Evolutionary conservation across 2,797 vertebrate genomes (phyloP), one percentile per base, ranked within the genome.

Genomic region (Gallinago nigripennis): DNA sequence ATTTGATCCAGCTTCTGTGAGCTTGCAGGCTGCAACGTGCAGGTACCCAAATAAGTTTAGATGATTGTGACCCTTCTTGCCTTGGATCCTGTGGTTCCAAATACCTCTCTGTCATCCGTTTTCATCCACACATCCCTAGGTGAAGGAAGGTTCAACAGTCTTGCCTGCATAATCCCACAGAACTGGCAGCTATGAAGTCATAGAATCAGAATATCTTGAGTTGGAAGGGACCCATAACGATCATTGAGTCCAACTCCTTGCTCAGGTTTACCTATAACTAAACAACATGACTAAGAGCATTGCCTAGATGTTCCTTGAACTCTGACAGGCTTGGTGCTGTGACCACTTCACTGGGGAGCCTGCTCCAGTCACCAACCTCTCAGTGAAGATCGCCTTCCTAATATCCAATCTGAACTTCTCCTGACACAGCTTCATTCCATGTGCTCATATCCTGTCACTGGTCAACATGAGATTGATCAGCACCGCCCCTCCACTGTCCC

Each of bases 1-100:
- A 92, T 68, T 84, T 72, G 56, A 97, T 95, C 88, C 64, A 86
- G 66, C 95, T 88, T 73, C 83, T 85, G 81, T n/a, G 45, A 79
- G 41, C n/a, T 13, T 76, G 70, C 70, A 86, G 12, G 45, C 51
- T 93, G 71, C 60, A 68, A 68, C 24, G 77, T 60, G 56, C 56
- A 92, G 88, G 88, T 94, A 86, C 33, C 60, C 77, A 53, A 53
- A 58, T 43, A 73, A 66, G 31, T 33, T 31, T 53, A 58, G 64
- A 70, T 82, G 56, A 30, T n/a, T 82, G 23, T 56, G 6, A 43
- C 80, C 66, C 19, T 71, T 95, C 45, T 86, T 90, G 18, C 35
- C 53, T 88, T 63, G 57, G 35, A 89, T 68, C 31, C 31, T 70
- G 81, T 88, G 48, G 19, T 51, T 90, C 61, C 46, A 90, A 78